Evolutionary conservation across 2,113 vertebrate species (phyloP).

Genomic region (Boleophthalmus pectinirostris): DNA sequence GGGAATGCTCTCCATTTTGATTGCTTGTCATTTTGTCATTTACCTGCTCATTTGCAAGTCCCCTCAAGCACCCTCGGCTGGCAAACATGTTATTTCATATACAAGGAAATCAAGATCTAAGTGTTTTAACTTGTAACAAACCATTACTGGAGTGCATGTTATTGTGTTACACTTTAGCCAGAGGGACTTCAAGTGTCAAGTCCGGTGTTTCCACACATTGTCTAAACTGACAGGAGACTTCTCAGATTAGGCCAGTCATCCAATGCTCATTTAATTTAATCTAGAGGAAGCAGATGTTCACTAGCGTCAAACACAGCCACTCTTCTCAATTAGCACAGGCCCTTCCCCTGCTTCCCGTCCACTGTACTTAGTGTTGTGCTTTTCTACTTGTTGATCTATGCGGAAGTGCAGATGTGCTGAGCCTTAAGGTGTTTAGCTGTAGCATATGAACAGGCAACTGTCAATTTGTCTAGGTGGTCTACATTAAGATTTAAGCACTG

Average conservation of each 20-base stretch:
- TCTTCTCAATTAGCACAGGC: slow-evolving; percentile 36
- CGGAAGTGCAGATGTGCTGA: background rate
- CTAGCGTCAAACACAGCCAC: slow-evolving; percentile 38
- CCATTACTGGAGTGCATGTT: background rate
- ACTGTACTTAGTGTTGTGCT: slow-evolving; percentile 24
- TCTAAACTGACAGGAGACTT: slow-evolving; percentile 28
- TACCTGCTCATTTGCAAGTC: no score
- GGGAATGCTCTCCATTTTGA: no score
- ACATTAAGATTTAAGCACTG: background rate
- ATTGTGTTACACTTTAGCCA: background rate
- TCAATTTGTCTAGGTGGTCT: background rate
- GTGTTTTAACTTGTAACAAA: background rate
- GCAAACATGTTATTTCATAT: no score
- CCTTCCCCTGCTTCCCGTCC: slow-evolving; percentile 12
- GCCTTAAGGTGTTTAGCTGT: background rate
- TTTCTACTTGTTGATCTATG: slow-evolving; percentile 40
- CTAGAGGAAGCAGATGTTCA: slow-evolving; percentile 64
- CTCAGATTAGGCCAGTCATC: slow-evolving; percentile 43
- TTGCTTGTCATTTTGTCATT: no score
- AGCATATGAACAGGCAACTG: background rate
- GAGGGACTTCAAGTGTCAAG: slow-evolving; percentile 10
- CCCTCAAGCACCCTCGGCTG: no score
- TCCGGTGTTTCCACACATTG: slow-evolving; percentile 13
- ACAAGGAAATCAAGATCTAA: background rate
- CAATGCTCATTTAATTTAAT: slow-evolving; percentile 54